Base-by-base conservation (phyloP, 1,140 invertebrate genomes). In the Cydia fagiglandana region DNA sequence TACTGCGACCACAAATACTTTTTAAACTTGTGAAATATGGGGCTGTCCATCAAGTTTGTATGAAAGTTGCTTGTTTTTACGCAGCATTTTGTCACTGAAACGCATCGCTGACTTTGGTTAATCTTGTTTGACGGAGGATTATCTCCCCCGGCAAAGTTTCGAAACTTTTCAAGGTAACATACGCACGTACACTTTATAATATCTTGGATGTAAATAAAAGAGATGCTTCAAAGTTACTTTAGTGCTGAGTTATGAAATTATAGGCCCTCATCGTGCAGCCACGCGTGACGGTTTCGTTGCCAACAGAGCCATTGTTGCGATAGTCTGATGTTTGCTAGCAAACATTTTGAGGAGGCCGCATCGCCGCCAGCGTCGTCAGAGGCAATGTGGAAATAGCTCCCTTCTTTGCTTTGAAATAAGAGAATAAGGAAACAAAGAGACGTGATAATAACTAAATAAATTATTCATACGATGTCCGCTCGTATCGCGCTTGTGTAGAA, bases 361-460 rank as follows among this genome's bases (percentile, higher is more conserved):
- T 66, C 64, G 47, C 78, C 61, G 61, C 73, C 64, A 73, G 75
- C 75, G 75, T 76, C 79, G 64, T 64, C 73, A 74, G 73, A 73
- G 12, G 74, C 76, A 56, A 45, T 64, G 56, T 61, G 38, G 45
- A 77, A 76, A 78, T 50, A 73, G 50, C 76, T 77, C 77, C 73
- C 77, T 77, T 76, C 78, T 75, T 73, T 64, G 38, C 64, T 30
- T 73, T 73, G 50, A 73, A 74, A 82, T 78, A 77, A 80, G 50
- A 77, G 70, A 81, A 80, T 78, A 82, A 80, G 61, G 75, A 76
- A 83, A 85, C 79, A 83, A 84, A 81, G 78, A 77, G 73, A 41
- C 76, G 50, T 75, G 79, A 84, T 88, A 88, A 88, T 82, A 88
- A 86, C 81, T 64, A 83, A 81, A 88, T 86, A 86, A 85, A 85